phyloP scores from a whole-genome alignment of 2,797 vertebrate species.

The Microchirus variegatus region DNA sequence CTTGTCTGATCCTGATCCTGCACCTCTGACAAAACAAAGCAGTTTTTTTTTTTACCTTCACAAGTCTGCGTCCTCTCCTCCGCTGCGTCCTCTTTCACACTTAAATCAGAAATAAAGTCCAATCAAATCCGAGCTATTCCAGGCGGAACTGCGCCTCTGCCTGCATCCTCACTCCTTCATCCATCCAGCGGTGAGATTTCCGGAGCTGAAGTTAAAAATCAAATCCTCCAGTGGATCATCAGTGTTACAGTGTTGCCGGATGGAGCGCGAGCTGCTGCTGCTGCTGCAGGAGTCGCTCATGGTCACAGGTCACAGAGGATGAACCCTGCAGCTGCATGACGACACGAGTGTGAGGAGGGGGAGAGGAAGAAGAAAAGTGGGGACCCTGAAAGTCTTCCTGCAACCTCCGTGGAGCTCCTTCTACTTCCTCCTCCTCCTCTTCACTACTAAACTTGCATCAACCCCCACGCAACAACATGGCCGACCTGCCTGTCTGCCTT shows the following conservation, averaged over 20 bases:
- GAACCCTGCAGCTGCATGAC: slow-evolving; percentile 44
- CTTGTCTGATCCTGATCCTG: slow-evolving; percentile 47
- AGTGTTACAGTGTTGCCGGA: slow-evolving; percentile 16
- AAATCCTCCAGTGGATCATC: slow-evolving; percentile 4
- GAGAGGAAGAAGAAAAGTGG: too few species aligned
- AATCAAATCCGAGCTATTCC: slow-evolving; percentile 62
- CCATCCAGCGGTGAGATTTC: slow-evolving; percentile 54
- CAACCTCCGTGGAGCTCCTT: slow-evolving; percentile 49
- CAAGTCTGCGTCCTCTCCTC: slow-evolving; percentile 30
- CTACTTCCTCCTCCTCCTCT: slow-evolving; percentile 72
- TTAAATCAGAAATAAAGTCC: background rate
- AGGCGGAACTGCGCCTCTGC: slow-evolving; percentile 57
- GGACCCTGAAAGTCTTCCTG: slow-evolving; percentile 50
- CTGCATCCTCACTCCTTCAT: slow-evolving; percentile 68
- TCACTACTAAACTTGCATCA: slow-evolving; percentile 73
- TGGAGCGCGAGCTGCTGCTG: slow-evolving; percentile 25
- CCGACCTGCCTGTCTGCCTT: slow-evolving; percentile 61
- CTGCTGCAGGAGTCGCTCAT: slow-evolving; percentile 28
- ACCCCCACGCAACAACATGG: slow-evolving; percentile 78
- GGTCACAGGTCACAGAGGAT: slow-evolving; percentile 27
- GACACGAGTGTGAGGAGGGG: background rate
- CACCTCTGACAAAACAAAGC: slow-evolving; percentile 46
- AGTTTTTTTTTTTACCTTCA: slow-evolving; percentile 67
- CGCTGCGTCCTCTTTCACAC: background rate
- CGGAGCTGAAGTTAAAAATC: slow-evolving; percentile 52